Evolutionary conservation across 2,113 vertebrate species (phyloP).

Genomic region (Plecturocebus donacophilus): DNA sequence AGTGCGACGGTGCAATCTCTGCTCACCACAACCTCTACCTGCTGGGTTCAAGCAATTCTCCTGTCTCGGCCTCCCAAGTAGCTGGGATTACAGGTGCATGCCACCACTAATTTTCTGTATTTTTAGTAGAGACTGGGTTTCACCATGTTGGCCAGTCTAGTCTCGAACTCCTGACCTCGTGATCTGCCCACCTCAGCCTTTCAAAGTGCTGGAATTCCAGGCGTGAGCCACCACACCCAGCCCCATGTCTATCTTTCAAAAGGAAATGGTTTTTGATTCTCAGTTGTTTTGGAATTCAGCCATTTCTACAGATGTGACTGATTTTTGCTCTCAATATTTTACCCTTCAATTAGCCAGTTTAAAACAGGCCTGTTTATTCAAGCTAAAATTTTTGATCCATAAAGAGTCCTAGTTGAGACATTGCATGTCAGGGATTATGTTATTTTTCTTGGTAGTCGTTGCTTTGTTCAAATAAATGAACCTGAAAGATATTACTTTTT

Average conservation of each 20-base stretch:
- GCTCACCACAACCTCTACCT: too few species aligned
- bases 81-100: too few species aligned
- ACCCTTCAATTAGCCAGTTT: neutral
- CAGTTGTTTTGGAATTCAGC: neutral
- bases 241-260: neutral
- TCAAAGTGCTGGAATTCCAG: too few species aligned
- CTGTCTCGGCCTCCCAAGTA: too few species aligned
- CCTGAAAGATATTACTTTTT: neutral
- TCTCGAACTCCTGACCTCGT: too few species aligned
- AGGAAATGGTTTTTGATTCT: neutral
- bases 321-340: neutral
- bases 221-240: too few species aligned
- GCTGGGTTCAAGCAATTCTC: too few species aligned
- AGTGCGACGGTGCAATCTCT: too few species aligned
- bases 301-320: neutral
- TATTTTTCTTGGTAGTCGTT: neutral
- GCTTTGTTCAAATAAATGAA: slow-evolving; percentile 8
- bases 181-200: too few species aligned
- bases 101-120: too few species aligned
- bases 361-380: neutral
- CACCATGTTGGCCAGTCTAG: too few species aligned
- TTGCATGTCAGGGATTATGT: neutral
- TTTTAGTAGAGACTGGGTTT: too few species aligned
- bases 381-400: neutral
- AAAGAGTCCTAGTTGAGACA: neutral